Percentiles rank a stretch among this genome's conserved stretches.
phyloP scores from a whole-genome alignment of 1,140 invertebrate genomes.

The Nomia melanderi region DNA sequence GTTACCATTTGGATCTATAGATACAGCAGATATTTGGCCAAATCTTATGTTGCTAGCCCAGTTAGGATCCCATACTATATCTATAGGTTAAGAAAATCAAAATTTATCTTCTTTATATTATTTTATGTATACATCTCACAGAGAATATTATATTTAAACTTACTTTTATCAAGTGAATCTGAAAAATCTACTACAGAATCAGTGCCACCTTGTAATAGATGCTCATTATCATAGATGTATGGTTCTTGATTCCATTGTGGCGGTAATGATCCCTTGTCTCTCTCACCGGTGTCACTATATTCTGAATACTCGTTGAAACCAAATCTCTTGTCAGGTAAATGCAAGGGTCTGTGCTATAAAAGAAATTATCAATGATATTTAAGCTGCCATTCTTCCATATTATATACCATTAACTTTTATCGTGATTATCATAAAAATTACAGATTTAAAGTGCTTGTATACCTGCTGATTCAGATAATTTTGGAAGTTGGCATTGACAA shows the following conservation, averaged over 20 bases:
- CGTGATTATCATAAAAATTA: neutral
- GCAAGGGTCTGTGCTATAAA: constrained; percentile 30
- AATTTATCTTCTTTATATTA: neutral
- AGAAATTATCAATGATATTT: neutral
- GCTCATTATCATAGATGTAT: neutral
- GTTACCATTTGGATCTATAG: constrained; percentile 87
- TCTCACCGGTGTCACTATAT: constrained; percentile 62
- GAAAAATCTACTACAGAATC: neutral
- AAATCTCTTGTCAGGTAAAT: constrained; percentile 61
- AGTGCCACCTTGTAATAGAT: neutral
- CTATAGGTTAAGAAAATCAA: constrained; percentile 59
- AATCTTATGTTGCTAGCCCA: constrained; percentile 83
- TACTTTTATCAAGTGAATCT: constrained; percentile 59
- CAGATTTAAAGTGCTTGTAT: constrained; percentile 9
- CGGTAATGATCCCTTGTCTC: constrained; percentile 30
- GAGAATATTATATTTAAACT: constrained; percentile 8
- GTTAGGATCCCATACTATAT: constrained; percentile 72
- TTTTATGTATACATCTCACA: neutral
- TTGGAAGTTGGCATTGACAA: constrained; percentile 18
- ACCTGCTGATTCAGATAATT: constrained; percentile 54
- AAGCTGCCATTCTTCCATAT: neutral
- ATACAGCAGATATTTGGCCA: constrained; percentile 91
- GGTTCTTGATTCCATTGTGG: constrained; percentile 8
- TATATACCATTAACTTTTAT: neutral
- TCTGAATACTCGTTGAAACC: constrained; percentile 62